These are phyloP conservation scores for Plutella xylostella DNA, from an alignment of 2,888 invertebrate species.

Conservation along the genomic window DNA sequence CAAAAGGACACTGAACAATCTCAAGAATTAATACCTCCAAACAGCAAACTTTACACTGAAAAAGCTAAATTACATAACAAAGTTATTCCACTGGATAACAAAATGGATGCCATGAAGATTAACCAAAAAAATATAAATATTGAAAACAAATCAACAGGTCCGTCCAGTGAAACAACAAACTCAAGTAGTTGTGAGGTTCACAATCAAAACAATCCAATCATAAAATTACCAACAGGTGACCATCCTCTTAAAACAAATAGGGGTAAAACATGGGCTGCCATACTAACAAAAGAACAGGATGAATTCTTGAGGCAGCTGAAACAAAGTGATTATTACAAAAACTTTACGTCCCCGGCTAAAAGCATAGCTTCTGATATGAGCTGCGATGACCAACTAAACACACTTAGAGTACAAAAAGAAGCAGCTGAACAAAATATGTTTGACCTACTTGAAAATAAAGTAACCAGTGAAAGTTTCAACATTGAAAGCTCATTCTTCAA, in stretches of 20 bases:
- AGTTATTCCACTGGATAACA: slow-evolving; percentile 22
- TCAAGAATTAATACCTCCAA: no score
- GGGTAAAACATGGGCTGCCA: slow-evolving; percentile 56
- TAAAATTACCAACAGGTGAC: slow-evolving; percentile 38
- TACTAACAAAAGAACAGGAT: slow-evolving; percentile 56
- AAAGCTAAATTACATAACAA: slow-evolving; percentile 21
- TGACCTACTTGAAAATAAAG: slow-evolving; percentile 81
- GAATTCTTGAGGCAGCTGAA: slow-evolving; percentile 51
- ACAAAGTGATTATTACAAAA: slow-evolving; percentile 59
- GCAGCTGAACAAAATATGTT: slow-evolving; percentile 79
- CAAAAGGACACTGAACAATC: slow-evolving; percentile 13
- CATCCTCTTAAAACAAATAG: slow-evolving; percentile 50
- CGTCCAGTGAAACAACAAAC: slow-evolving; percentile 5
- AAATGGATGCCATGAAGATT: no score
- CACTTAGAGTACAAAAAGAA: slow-evolving; percentile 48
- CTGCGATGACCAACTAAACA: slow-evolving; percentile 38
- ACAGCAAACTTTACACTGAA: background rate
- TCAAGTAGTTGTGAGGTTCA: slow-evolving; percentile 13
- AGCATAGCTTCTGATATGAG: slow-evolving; percentile 45
- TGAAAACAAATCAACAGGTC: no score
- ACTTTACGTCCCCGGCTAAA: slow-evolving; percentile 51
- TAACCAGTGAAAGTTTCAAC: slow-evolving; percentile 77
- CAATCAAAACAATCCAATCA: slow-evolving; percentile 15
- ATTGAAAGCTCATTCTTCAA: slow-evolving; percentile 74
- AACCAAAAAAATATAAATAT: background rate